These are phyloP conservation scores for Mizuhopecten yessoensis DNA, from an alignment of 1,140 invertebrate genomes.

Conservation along the genomic window DNA sequence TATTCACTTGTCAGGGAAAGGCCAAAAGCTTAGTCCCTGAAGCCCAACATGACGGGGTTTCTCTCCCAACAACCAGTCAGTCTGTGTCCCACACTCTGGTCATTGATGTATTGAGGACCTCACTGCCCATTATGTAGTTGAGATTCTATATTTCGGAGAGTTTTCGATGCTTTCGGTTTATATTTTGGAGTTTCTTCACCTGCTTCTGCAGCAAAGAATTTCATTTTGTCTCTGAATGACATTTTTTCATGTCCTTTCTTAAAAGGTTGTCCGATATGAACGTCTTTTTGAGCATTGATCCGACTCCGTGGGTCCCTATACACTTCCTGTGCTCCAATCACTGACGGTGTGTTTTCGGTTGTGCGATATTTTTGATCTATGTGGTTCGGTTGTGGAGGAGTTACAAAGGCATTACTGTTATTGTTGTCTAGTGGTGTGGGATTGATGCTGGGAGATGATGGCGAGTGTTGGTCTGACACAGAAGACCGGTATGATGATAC, in stretches of 20 bases:
- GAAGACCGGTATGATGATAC: constrained; percentile 63
- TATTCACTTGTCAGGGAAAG: not conserved
- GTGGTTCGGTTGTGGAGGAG: constrained; percentile 59
- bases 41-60: not conserved
- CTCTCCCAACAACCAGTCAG: not conserved
- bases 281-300: constrained; percentile 80
- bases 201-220: constrained; percentile 83
- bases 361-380: constrained; percentile 68
- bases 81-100: too few species aligned
- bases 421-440: not conserved
- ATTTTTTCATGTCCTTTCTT: constrained; percentile 73
- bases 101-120: not conserved
- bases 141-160: constrained; percentile 80
- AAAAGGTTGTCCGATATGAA: constrained; percentile 61
- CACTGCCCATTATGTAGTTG: constrained; percentile 78
- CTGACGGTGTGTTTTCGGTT: constrained; percentile 75
- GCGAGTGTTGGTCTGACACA: not conserved
- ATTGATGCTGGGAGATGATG: not conserved
- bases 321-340: constrained; percentile 84
- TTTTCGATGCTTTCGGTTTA: constrained; percentile 80
- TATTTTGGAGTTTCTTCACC: constrained; percentile 82
- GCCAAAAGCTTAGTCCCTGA: not conserved
- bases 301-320: constrained; percentile 83
- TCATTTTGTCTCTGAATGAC: constrained; percentile 84
- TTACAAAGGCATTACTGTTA: constrained; percentile 22